Evolutionary conservation across 1,140 invertebrate species (phyloP).

Genomic region (Apis cerana): DNA sequence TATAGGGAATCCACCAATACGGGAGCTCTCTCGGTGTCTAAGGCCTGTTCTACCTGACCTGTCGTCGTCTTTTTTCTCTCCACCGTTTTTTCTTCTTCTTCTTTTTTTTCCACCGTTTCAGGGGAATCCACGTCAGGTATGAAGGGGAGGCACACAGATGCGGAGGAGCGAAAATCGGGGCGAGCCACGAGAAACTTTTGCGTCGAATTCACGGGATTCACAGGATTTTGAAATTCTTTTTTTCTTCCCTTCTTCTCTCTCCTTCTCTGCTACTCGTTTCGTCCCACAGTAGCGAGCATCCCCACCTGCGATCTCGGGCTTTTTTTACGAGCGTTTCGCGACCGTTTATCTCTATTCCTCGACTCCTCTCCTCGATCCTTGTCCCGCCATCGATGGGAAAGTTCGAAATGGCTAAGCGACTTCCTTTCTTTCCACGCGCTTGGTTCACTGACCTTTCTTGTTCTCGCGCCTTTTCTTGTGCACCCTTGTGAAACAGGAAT

Average conservation of each 20-base stretch:
- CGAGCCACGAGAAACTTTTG: conserved; percentile 37
- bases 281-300: conserved; percentile 33
- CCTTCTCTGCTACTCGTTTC: conserved; percentile 30
- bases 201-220: conserved; percentile 55
- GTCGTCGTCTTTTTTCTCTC: conserved; percentile 40
- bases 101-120: conserved; percentile 65
- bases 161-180: conserved; percentile 54
- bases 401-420: conserved; percentile 66
- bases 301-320: conserved; percentile 63
- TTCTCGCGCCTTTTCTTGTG: conserved; percentile 29
- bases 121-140: conserved; percentile 74
- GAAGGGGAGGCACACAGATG: conserved; percentile 59
- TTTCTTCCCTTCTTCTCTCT: neutral
- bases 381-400: conserved; percentile 67
- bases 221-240: conserved; percentile 69
- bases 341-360: conserved; percentile 55
- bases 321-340: conserved; percentile 64
- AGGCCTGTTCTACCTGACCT: conserved; percentile 62
- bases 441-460: conserved; percentile 55
- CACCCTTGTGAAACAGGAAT: conserved; percentile 24
- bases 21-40: conserved; percentile 23
- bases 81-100: conserved; percentile 1
- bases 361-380: conserved; percentile 59
- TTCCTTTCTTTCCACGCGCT: conserved; percentile 56
- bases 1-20: conserved; percentile 66